Evolutionary conservation across 64 coral and sea anemone species (phyloP).

Genomic region (Dendronephthya gigantea): DNA sequence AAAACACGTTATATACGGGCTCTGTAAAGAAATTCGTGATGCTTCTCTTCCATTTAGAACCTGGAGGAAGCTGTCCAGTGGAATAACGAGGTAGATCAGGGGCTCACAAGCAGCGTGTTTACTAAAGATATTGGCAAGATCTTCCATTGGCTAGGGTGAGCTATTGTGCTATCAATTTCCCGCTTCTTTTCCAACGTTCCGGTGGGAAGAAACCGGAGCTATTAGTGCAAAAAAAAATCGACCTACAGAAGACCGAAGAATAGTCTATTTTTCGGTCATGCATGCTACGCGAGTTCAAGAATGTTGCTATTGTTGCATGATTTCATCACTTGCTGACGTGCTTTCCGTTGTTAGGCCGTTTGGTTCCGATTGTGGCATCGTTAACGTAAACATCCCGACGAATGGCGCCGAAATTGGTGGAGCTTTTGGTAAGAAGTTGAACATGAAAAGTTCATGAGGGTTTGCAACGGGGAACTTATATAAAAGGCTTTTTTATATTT

Average conservation of each 20-base stretch:
- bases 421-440: conserved; percentile 52
- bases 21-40: too few species aligned
- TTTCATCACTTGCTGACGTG: neutral
- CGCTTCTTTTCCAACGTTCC: neutral
- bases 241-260: too few species aligned
- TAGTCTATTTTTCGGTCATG: neutral
- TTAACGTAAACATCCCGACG: conserved; percentile 97
- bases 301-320: too few species aligned
- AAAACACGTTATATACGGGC: too few species aligned
- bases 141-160: conserved; percentile 81
- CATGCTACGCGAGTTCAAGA: too few species aligned
- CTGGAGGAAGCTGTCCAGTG: conserved; percentile 81
- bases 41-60: conserved; percentile 27
- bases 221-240: neutral
- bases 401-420: conserved; percentile 97
- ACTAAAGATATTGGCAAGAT: conserved; percentile 65
- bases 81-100: conserved; percentile 95
- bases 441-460: neutral
- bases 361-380: conserved; percentile 93
- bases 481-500: too few species aligned
- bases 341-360: conserved; percentile 35
- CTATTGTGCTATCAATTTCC: neutral
- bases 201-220: too few species aligned
- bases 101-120: conserved; percentile 81
- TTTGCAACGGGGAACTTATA: too few species aligned